These are phyloP conservation scores for Andrena minutula DNA, from an alignment of 2,888 invertebrate species.

Conservation along the genomic window DNA sequence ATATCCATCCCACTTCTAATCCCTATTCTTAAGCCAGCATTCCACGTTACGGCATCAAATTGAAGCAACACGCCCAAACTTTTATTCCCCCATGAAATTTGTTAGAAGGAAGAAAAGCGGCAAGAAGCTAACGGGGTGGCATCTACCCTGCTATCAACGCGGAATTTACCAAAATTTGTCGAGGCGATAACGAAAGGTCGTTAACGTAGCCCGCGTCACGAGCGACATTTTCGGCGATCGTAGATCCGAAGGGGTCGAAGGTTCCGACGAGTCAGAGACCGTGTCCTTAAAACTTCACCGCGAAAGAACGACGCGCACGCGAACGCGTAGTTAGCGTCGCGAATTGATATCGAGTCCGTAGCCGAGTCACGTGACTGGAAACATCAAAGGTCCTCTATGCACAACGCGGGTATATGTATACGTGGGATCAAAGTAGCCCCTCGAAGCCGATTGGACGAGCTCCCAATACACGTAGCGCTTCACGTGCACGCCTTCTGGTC, in stretches of 20 bases:
- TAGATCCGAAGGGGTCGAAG: conserved; percentile 54
- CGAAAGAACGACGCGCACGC: conserved; percentile 77
- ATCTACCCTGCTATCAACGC: conserved; percentile 13
- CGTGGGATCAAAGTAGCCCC: conserved; percentile 72
- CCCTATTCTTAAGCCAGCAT: neutral
- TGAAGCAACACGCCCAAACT: neutral
- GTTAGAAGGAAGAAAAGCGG: neutral
- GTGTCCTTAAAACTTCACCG: conserved; percentile 66
- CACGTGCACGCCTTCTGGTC: conserved; percentile 83
- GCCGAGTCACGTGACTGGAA: conserved; percentile 78
- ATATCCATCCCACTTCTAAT: neutral
- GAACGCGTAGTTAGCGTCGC: conserved; percentile 81
- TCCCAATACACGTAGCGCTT: conserved; percentile 79
- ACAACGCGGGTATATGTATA: conserved; percentile 38
- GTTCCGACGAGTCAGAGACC: conserved; percentile 52
- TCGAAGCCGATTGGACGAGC: conserved; percentile 81
- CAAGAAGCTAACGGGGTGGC: conserved; percentile 11
- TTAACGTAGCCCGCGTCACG: conserved; percentile 19
- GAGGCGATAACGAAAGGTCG: conserved; percentile 42
- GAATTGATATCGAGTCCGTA: conserved; percentile 76
- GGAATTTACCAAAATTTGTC: conserved; percentile 32
- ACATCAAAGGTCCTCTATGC: conserved; percentile 76
- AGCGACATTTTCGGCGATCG: conserved; percentile 42
- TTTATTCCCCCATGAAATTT: neutral
- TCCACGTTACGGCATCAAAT: neutral